Base-by-base conservation (phyloP, 2,797 vertebrate species). In the Scolopax bukidnonensis region DNA sequence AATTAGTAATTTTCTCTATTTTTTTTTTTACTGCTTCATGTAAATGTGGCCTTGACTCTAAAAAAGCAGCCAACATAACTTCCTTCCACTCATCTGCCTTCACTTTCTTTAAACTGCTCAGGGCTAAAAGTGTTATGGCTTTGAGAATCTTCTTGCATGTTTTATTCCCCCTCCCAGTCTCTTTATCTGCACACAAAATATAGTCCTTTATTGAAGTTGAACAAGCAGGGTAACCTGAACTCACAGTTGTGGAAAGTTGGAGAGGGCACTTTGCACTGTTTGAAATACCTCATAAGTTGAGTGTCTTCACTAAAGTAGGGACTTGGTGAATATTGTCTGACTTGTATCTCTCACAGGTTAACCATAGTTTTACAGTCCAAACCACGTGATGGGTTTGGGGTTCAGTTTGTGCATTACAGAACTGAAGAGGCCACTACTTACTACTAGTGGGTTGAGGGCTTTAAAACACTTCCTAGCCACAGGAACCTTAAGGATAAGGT, bases 211-310 rank as follows among this genome's bases (percentile, higher is more conserved):
- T 36, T 91, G n/a, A 89, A 92, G 69, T 30, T 85, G 63, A 95
- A 68, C 68, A 94, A 87, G 65, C 75, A 56, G 84, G 64, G 65
- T 95, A 95, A 96, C 51, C 45, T 95, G 89, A 87, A 57, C 32
- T 91, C 40, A 90, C 59, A 87, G 40, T 48, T 94, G 59, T 74
- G 87, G 59, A 50, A 92, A 30, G 93, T 78, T 96, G 95, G 90
- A 95, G 86, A 89, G 89, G 90, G 91, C 77, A 91, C 82, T 96
- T 96, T 94, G 87, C 87, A 95, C 84, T 80, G 90, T 94, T 94
- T 87, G 53, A 96, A 97, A 97, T 97, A 97, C 95, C 97, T 97
- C 94, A 93, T 89, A 74, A 94, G 27, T 87, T 96, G 77, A 87
- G 95, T 92, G 84, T 92, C 82, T 90, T 97, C 74, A 92, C 86